Evolutionary conservation across 1,140 invertebrate species (phyloP).

Genomic region (Oncopodura yosiiana): DNA sequence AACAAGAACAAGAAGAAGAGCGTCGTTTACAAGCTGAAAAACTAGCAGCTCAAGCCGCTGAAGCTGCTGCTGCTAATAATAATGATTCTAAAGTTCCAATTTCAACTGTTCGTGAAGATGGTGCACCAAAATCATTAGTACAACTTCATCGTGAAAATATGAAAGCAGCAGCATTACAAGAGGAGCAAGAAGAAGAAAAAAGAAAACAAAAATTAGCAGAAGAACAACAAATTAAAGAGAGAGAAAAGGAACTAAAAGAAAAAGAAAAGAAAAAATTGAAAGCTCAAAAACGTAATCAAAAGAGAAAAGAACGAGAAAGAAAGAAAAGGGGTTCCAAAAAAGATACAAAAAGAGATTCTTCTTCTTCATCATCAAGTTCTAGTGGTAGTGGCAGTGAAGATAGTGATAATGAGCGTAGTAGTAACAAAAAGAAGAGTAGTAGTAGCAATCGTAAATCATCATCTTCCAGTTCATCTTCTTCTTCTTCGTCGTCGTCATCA

Average conservation of each 20-base stretch:
- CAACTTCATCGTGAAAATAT: conserved; percentile 45
- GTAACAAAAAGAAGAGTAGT: conserved; percentile 13
- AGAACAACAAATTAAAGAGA: too few species aligned
- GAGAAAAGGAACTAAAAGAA: too few species aligned
- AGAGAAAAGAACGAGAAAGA: too few species aligned
- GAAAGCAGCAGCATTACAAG: conserved; percentile 33
- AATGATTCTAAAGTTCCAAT: not conserved
- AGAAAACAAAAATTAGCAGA: conserved; percentile 48
- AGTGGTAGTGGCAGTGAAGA: not conserved
- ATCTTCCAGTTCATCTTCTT: conserved; percentile 8
- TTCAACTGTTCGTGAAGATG: conserved; percentile 18
- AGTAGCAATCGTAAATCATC: not conserved
- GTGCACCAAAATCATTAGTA: conserved; percentile 45
- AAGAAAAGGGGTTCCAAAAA: too few species aligned
- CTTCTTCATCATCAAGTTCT: conserved; percentile 4
- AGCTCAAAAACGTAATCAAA: not conserved
- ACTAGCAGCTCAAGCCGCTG: conserved; percentile 2
- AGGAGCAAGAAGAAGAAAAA: conserved; percentile 44
- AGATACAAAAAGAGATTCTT: conserved; percentile 5
- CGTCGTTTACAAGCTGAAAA: not conserved
- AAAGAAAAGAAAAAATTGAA: conserved; percentile 24
- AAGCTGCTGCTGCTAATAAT: not conserved
- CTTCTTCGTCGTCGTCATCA: conserved; percentile 6
- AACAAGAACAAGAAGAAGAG: conserved; percentile 39
- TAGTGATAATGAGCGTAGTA: conserved; percentile 6